Conservation (phyloP, 1,140 invertebrate species). For the Ephestia elutella region DNA sequence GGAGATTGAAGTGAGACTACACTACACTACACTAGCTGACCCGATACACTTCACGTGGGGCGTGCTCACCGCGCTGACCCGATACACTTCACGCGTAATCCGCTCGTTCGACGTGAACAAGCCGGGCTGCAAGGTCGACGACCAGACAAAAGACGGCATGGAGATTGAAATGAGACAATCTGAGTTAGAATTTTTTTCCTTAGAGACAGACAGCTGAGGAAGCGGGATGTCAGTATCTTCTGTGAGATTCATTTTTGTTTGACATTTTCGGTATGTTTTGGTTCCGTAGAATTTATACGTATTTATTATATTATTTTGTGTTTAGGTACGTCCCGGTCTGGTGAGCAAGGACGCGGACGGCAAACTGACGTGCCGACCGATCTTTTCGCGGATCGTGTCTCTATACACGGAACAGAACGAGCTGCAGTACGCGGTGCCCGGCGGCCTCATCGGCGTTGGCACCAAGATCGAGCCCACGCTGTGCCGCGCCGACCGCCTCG, state of each 20-base stretch:
- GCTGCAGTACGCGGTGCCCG: conserved; percentile 98
- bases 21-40: too few relatives aligned
- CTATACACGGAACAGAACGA: conserved; percentile 99
- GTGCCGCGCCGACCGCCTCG: conserved; percentile 97
- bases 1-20: too few relatives aligned
- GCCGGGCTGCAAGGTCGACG: conserved; percentile 98
- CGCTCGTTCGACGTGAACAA: conserved; percentile 99
- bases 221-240: too few relatives aligned
- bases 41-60: too few relatives aligned
- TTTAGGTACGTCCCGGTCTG: conserved; percentile 94
- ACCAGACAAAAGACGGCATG: conserved; percentile 71
- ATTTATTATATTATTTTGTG: conserved; percentile 52
- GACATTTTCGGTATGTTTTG: too few relatives aligned
- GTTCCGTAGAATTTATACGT: too few relatives aligned
- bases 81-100: conserved; percentile 76
- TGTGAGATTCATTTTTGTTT: too few relatives aligned
- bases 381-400: conserved; percentile 98
- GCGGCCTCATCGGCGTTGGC: conserved; percentile 98
- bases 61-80: too few relatives aligned
- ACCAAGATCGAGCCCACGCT: conserved; percentile 99
- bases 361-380: conserved; percentile 95
- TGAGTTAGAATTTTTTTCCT: too few relatives aligned
- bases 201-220: too few relatives aligned
- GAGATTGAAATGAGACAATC: conserved; percentile 82
- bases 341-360: conserved; percentile 98